phyloP scores from a whole-genome alignment of 1,140 invertebrate genomes.

The Varroa destructor region DNA sequence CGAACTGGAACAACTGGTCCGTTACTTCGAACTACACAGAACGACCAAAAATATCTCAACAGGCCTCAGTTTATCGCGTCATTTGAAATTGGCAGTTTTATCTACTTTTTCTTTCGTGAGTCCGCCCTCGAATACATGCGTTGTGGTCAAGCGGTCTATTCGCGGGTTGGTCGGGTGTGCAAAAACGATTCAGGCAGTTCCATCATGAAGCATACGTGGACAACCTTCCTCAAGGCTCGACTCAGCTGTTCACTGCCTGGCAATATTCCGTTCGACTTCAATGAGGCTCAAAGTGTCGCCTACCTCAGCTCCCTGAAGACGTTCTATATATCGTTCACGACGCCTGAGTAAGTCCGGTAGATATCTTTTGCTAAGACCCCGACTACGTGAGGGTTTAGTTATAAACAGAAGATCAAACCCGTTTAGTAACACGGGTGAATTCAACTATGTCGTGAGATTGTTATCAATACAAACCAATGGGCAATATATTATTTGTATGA shows the following conservation, averaged over 20 bases:
- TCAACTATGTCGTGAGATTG: no score
- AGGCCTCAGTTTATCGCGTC: constrained; percentile 77
- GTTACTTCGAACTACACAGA: constrained; percentile 3
- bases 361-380: no score
- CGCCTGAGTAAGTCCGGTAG: constrained; percentile 55
- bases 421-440: no score
- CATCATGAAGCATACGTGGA: constrained; percentile 66
- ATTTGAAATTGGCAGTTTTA: constrained; percentile 71
- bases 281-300: constrained; percentile 65
- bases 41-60: neutral
- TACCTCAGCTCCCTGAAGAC: constrained; percentile 67
- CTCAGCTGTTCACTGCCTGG: constrained; percentile 80
- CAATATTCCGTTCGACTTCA: constrained; percentile 83
- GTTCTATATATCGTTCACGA: constrained; percentile 82
- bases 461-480: no score
- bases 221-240: constrained; percentile 78
- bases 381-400: no score
- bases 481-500: no score
- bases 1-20: neutral
- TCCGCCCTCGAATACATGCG: constrained; percentile 80
- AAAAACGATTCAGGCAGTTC: constrained; percentile 71
- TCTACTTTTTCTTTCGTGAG: constrained; percentile 82
- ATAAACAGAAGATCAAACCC: no score
- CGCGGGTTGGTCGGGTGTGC: constrained; percentile 76
- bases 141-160: constrained; percentile 84